Conservation (phyloP, 1,140 invertebrate genomes). For the Hydropsyche tenuis region DNA sequence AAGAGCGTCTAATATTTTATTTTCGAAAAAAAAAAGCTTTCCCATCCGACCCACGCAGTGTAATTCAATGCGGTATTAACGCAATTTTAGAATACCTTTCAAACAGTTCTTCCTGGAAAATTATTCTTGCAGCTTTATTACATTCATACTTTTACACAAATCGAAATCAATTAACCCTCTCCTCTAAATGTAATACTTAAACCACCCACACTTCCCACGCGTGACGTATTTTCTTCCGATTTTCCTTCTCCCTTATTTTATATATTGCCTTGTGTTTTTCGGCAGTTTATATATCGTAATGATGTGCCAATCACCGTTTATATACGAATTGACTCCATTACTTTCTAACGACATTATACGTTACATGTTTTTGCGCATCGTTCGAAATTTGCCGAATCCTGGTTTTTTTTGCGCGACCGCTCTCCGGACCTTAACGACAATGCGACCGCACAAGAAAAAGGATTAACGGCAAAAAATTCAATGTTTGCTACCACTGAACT, state of each 20-base stretch:
- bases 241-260: too few species aligned
- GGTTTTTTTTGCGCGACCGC: neutral
- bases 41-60: too few species aligned
- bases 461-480: conserved; percentile 20
- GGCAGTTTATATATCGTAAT: neutral
- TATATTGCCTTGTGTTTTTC: too few species aligned
- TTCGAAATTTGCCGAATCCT: neutral
- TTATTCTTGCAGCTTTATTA: neutral
- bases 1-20: neutral
- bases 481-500: neutral
- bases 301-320: neutral
- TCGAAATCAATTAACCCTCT: neutral
- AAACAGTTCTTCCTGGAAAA: too few species aligned
- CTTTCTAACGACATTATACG: neutral
- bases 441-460: conserved; percentile 28
- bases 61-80: too few species aligned
- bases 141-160: neutral
- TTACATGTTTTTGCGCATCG: conserved; percentile 21
- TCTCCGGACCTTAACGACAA: neutral
- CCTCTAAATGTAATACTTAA: neutral
- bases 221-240: too few species aligned
- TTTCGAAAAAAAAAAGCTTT: neutral
- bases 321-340: conserved; percentile 13
- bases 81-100: too few species aligned
- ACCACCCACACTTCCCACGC: too few species aligned